Base-by-base conservation (phyloP, 2,888 invertebrate genomes). In the Cantharis flavilabris region DNA sequence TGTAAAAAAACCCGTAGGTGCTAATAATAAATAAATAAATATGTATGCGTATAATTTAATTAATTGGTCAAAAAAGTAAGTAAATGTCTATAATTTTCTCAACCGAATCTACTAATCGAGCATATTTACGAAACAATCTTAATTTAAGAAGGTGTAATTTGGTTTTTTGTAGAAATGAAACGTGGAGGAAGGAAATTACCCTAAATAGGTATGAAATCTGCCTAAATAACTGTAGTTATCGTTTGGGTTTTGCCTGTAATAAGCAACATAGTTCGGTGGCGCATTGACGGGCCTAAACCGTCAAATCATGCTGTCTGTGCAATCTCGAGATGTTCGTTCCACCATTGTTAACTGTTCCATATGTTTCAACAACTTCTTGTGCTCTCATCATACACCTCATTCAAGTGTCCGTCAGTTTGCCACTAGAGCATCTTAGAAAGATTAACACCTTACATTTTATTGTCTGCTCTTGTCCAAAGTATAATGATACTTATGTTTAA, bases 391-490 rank as follows among this genome's bases (percentile, higher is more conserved):
- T 83, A 82, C 73, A 79, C 80, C 79, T 83, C 81, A 86, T 86
- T 87, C 85, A 86, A 80, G 83, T 83, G 86, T 86, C 86, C 83
- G 85, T 86, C 86, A 86, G 83, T 82, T 83, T 85, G 85, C 86
- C 86, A 86, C 86, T 86, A 85, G 85, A 86, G 85, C 86, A 85
- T 86, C 85, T 85, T 84, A 81, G 84, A 83, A 85, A 85, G 85
- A 87, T 86, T 86, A 87, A 87, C 86, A 86, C 85, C 85, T 85
- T 83, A 80, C 81, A 84, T 83, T 86, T 83, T 84, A 83, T 84
- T 83, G 84, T 85, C 82, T 81, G 84, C 81, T 82, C 82, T 83
- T 82, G 84, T 84, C 80, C 81, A 80, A 80, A 81, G 80, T 83
- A 85, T 85, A 85, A 85, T 85, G 85, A 86, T 86, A 85, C 85